Evolutionary conservation across 2,888 invertebrate genomes (phyloP), one percentile per base, ranked within the genome.

Genomic region (Lottia scabra): DNA sequence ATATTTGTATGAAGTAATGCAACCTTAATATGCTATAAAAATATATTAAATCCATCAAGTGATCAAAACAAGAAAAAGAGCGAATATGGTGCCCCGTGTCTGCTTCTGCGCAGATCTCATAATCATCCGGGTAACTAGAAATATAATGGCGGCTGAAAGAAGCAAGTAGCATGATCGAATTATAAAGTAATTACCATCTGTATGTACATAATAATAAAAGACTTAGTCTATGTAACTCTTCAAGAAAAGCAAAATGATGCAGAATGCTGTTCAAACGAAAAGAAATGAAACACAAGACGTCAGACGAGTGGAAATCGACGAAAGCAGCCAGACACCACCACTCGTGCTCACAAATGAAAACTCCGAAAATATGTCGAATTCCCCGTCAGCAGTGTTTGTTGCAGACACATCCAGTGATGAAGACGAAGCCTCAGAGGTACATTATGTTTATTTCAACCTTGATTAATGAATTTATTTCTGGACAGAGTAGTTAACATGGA

Each of bases 401-500:
- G 94, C 95, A 91, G 96, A 96, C 92, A 94, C 96, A 91, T 96
- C 96, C 88, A 96, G 96, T 91, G 97, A 97, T 91, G 96, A 96
- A 92, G 97, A 96, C 91, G 96, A 96, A 91, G 95, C 95, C 90
- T 96, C 96, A 88, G 96, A 96, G 95, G 96, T 97, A 94, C 68
- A 43, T 27, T 12, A 44, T 63, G 63, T 67, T 63, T 46, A n/a
- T 26, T 45, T 30, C 12, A 15, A 26, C 43, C 19, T 15, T 70
- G 30, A 64, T 62, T n/a, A 63, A 4, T 43, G 15, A 45, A 19
- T 10, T 2, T 38, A 63, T 69, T n/a, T 23, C 16, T 26, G 26
- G 43, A 38, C 5, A 8, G 3, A 10, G 38, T 6, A 8, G 38
- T 38, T 38, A n/a, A 38, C 38, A 38, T 38, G 38, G 38, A 4